Evolutionary conservation across 2,113 vertebrate genomes (phyloP).

Genomic region (Bubo bubo): DNA sequence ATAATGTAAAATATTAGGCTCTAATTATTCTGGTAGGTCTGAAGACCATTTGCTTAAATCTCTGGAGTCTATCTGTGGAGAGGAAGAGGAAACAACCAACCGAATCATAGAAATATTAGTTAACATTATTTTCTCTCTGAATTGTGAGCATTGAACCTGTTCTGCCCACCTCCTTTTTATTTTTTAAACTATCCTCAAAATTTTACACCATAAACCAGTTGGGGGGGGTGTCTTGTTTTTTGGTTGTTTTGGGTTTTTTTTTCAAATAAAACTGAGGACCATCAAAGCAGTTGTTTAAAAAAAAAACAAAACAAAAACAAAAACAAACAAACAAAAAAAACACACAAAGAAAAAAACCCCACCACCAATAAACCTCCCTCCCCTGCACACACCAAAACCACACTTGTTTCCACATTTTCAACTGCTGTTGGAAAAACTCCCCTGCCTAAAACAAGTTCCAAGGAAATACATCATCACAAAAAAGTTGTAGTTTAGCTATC

Average conservation of each 20-base stretch:
- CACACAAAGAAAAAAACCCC: too few relatives aligned
- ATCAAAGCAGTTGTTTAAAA: not conserved
- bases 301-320: not conserved
- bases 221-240: too few relatives aligned
- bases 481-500: not conserved
- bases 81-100: not conserved
- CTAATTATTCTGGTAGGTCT: not conserved
- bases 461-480: not conserved
- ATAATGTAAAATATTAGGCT: not conserved
- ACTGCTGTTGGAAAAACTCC: not conserved
- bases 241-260: not conserved
- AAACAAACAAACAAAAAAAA: not conserved
- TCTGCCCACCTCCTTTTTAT: not conserved
- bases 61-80: not conserved
- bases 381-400: accelerated
- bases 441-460: not conserved
- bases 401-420: not conserved
- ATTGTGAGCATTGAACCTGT: not conserved
- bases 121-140: not conserved
- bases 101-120: not conserved
- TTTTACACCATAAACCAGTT: not conserved
- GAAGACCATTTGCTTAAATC: not conserved
- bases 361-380: accelerated
- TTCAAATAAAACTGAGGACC: not conserved
- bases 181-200: not conserved